phyloP scores from a whole-genome alignment of 2,888 invertebrate genomes.

The Venusia cambrica region DNA sequence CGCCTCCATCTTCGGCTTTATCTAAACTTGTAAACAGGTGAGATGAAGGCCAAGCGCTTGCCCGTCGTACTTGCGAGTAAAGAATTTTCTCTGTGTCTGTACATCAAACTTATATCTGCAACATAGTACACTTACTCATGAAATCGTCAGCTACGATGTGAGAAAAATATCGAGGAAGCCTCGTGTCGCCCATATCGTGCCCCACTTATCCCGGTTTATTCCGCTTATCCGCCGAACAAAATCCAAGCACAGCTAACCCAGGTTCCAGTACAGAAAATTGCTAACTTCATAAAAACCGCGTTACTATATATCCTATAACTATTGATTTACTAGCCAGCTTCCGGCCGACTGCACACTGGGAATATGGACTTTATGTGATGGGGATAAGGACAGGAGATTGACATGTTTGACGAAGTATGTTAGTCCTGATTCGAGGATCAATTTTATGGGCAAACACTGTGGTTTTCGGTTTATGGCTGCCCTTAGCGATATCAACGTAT shows the following conservation, averaged over 20 bases:
- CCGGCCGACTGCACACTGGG: constrained; percentile 12
- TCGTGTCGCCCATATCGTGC: constrained; percentile 1
- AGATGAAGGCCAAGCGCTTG: too few species aligned
- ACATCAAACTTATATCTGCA: too few species aligned
- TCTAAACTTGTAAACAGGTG: too few species aligned
- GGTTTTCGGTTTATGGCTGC: constrained; percentile 45
- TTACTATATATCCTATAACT: constrained; percentile 34
- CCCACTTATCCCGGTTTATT: constrained; percentile 5
- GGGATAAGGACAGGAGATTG: constrained; percentile 12
- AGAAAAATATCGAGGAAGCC: too few species aligned
- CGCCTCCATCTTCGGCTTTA: too few species aligned
- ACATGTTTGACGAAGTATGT: constrained; percentile 26
- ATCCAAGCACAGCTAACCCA: constrained; percentile 19
- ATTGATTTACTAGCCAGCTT: constrained; percentile 29
- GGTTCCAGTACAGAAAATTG: constrained; percentile 41
- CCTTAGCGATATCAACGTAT: constrained; percentile 40
- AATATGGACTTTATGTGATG: constrained; percentile 15
- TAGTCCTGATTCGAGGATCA: constrained; percentile 42
- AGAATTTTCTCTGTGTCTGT: too few species aligned
- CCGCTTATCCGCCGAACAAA: constrained; percentile 12
- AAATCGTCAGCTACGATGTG: too few species aligned
- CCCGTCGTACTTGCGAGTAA: too few species aligned
- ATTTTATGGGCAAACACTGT: constrained; percentile 50
- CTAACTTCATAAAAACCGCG: constrained; percentile 43
- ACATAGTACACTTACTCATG: too few species aligned